phyloP scores from a whole-genome alignment of 2,888 invertebrate species.

The Euclidia mi region DNA sequence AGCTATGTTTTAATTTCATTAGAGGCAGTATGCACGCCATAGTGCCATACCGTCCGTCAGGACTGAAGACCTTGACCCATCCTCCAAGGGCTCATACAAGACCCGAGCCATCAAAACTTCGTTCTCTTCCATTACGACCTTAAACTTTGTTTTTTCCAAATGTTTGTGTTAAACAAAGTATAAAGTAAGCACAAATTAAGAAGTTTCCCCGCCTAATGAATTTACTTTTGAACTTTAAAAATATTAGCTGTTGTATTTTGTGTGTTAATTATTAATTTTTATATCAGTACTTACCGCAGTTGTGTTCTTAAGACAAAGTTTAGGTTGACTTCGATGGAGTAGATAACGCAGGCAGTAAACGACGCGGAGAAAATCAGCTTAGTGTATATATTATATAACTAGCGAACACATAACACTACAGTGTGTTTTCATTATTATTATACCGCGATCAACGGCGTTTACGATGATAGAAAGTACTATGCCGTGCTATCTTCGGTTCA shows the following conservation, averaged over 20 bases:
- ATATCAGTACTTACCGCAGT: background rate
- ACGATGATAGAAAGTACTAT: too few relatives aligned
- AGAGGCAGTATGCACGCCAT: background rate
- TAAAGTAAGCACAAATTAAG: constrained; percentile 6
- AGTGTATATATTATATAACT: too few relatives aligned
- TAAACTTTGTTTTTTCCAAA: constrained; percentile 5
- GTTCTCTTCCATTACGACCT: constrained; percentile 1
- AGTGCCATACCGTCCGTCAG: background rate
- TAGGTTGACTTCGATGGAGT: too few relatives aligned
- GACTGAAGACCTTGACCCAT: too few relatives aligned
- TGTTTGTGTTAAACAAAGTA: constrained; percentile 12
- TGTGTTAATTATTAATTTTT: constrained; percentile 5
- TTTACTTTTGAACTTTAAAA: constrained; percentile 6
- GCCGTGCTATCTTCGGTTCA: too few relatives aligned
- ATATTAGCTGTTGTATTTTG: background rate
- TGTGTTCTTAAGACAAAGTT: background rate
- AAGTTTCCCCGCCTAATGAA: constrained; percentile 9
- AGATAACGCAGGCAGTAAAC: too few relatives aligned
- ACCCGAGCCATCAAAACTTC: background rate
- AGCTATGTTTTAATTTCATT: constrained; percentile 2
- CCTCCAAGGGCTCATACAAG: too few relatives aligned
- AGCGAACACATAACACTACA: too few relatives aligned
- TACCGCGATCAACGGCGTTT: too few relatives aligned
- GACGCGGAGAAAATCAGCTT: too few relatives aligned
- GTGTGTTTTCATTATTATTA: too few relatives aligned